Base-by-base conservation (phyloP, 2,888 invertebrate species). In the Drosophila maculinotata region DNA sequence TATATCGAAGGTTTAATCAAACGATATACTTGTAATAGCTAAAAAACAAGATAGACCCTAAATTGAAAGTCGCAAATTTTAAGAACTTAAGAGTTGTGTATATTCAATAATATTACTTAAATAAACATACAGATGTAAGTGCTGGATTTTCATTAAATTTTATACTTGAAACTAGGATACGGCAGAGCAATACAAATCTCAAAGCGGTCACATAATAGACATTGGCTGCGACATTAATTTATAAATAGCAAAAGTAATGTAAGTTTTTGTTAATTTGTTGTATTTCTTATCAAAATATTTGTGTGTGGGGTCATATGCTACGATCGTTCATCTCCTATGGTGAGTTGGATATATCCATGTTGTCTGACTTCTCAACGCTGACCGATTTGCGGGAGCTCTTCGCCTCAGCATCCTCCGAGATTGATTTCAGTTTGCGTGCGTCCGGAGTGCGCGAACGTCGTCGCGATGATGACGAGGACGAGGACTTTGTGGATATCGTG, bases 301-400 rank as follows among this genome's bases (percentile, higher is more conserved):
- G 10, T 26, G 17, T 20, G 20, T 20, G 20, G 2, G 20, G 23
- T 28, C 38, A 26, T 25, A 17, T 41, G 48, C 38, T 8, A 12
- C 8, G n/a, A 25, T 44, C 12, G 28, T 42, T 35, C 10, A 38
- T 25, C n/a, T n/a, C 71, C 91, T 93, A 95, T 53, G 95, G 95
- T 60, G 95, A 95, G 91, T 95, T 95, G 12, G 95, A 95, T 91
- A 95, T 95, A 90, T 95, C 95, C 95, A 95, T 95, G 89, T 95
- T 95, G 90, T 95, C 95, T 1, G 94, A 91, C 81, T 93, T 93
- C 77, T 93, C 93, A 4, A 69, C 92, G 76, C 91, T 93, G 89
- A 89, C 92, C 85, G 84, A 93, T 90, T 86, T 93, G 80, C 90
- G 88, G 35, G 88, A 83, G 51, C 90, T 91, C 76, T 78, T 90